Evolutionary conservation across 1,140 invertebrate genomes (phyloP), one percentile per base, ranked within the genome.

Genomic region (Zaprionus ornatus): DNA sequence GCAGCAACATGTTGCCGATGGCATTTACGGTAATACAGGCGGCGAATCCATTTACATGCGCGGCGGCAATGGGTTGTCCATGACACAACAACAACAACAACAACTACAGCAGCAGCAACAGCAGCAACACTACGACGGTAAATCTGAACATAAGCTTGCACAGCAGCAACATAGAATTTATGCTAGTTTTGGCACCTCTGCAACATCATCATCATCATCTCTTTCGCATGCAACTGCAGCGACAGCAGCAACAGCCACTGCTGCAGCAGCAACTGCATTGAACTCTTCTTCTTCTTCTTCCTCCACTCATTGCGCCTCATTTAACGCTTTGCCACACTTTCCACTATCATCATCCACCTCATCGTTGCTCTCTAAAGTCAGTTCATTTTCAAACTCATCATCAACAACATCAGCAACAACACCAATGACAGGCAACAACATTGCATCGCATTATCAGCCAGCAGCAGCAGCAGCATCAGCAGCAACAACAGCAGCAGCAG

Each of bases 71-170:
- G 83, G 83, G 52, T 52, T 76, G 73, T 75, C 82, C 61, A 91
- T 88, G 77, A 72, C 81, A 56, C 87, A 86, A 54, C 70, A 70
- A 66, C 91, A 92, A 79, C 91, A 79, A 61, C 85, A 85, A 80
- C 91, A 92, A 88, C n/a, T n/a, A n/a, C 91, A 86, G 56, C 70
- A 70, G 68, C 91, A 92, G 82, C 91, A 79, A 62, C 85, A 91
- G 88, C 91, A 92, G 91, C 91, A 92, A 91, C 75, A 87, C 80
- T 86, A 77, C 77, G 91, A 92, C 88, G 91, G 91, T 92, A 92
- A 92, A 92, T 92, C 76, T 77, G 82, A 90, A 65, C 74, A 83
- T 69, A 81, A 80, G 55, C 72, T 69, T 56, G 57, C 79, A 82
- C 81, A 79, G 59, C 79, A 77, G 55, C 82, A 88, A 74, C 80